Conservation (phyloP, 2,888 invertebrate genomes). For the Tanytarsus gracilentus region DNA sequence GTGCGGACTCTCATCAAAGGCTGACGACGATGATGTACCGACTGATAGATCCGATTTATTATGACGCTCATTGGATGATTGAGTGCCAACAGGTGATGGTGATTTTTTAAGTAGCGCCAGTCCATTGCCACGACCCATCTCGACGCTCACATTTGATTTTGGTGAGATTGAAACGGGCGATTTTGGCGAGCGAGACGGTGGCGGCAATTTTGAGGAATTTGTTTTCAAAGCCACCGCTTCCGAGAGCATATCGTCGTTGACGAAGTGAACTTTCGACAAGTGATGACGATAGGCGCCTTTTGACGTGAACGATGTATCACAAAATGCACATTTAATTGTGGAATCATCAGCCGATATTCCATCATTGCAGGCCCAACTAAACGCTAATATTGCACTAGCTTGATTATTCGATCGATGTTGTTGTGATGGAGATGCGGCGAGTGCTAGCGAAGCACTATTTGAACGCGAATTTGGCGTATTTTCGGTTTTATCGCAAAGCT, state of each 20-base stretch:
- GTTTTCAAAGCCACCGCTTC: constrained; percentile 59
- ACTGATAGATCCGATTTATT: constrained; percentile 22
- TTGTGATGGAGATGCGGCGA: constrained; percentile 42
- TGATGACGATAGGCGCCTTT: constrained; percentile 96
- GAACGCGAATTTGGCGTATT: constrained; percentile 49
- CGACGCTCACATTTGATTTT: constrained; percentile 36
- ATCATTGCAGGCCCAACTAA: constrained; percentile 92
- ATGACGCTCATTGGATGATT: constrained; percentile 32
- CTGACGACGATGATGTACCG: constrained; percentile 34
- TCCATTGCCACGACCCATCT: constrained; percentile 35
- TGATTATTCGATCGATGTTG: constrained; percentile 42
- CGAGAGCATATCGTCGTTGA: constrained; percentile 80
- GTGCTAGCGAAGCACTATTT: constrained; percentile 42
- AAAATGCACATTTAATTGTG: constrained; percentile 89
- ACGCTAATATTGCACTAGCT: constrained; percentile 77
- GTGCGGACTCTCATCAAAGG: constrained; percentile 85
- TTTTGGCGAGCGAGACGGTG: constrained; percentile 39
- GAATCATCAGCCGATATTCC: constrained; percentile 78
- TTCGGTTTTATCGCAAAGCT: constrained; percentile 92
- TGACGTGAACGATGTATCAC: constrained; percentile 91
- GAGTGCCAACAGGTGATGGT: constrained; percentile 44
- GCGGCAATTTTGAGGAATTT: constrained; percentile 29
- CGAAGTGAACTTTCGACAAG: constrained; percentile 90
- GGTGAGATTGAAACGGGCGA: constrained; percentile 44
- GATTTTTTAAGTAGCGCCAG: constrained; percentile 40